phyloP scores from a whole-genome alignment of 1,140 invertebrate species.

The Drosophila nigrodunni region DNA sequence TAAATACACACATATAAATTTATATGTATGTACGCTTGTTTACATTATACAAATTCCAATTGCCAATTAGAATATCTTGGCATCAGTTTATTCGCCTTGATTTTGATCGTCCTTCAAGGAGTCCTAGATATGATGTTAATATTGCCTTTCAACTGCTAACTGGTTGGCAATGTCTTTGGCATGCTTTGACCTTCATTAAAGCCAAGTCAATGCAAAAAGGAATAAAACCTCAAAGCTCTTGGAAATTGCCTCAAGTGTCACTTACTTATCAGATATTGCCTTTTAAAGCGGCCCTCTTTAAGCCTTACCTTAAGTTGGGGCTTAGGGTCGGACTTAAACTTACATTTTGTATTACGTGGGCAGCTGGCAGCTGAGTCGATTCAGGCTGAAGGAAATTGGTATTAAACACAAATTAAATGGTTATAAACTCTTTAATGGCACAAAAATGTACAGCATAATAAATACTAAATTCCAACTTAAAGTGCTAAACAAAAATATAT shows the following conservation, averaged over 20 bases:
- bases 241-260: background rate
- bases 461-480: too few species aligned
- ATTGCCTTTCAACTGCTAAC: background rate
- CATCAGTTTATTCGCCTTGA: conserved; percentile 15
- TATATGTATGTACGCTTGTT: background rate
- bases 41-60: conserved; percentile 16
- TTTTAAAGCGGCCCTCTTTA: background rate
- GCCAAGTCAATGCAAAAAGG: background rate
- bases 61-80: conserved; percentile 43
- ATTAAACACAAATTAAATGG: too few species aligned
- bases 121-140: conserved; percentile 16
- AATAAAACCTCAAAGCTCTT: background rate
- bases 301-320: background rate
- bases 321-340: background rate
- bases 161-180: background rate
- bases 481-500: too few species aligned
- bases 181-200: conserved; percentile 6
- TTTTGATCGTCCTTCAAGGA: conserved; percentile 13
- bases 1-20: background rate
- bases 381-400: too few species aligned
- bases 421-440: too few species aligned
- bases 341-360: too few species aligned
- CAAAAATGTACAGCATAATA: too few species aligned
- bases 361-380: too few species aligned
- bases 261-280: conserved; percentile 3